These are phyloP conservation scores for Macroramphosus scolopax DNA, from an alignment of 2,797 vertebrate species.

Conservation along the genomic window DNA sequence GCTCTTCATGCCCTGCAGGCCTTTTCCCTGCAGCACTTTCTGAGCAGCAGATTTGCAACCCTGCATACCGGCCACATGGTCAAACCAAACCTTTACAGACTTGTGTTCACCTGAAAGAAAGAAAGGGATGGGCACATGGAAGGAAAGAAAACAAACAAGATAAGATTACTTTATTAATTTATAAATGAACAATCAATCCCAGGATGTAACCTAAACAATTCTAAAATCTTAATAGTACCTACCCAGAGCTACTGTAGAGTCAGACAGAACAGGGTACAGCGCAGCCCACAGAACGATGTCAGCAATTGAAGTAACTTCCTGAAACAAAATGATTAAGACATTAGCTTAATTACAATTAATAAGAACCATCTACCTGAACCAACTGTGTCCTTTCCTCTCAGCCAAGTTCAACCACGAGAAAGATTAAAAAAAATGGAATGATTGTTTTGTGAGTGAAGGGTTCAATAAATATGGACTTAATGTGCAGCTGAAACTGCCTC, in stretches of 20 bases:
- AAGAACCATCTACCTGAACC: not conserved
- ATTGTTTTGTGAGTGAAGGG: not conserved
- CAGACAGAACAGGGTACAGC: conserved; percentile 80
- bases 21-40: conserved; percentile 78
- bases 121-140: not conserved
- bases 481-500: not conserved
- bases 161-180: not conserved
- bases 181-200: not conserved
- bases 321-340: conserved; percentile 28
- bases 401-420: not conserved
- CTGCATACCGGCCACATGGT: conserved; percentile 71
- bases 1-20: conserved; percentile 76
- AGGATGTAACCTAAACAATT: no score
- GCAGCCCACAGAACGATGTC: conserved; percentile 89
- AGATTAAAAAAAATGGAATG: no score
- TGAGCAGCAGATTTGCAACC: conserved; percentile 78
- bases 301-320: conserved; percentile 82
- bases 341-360: not conserved
- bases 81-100: conserved; percentile 82
- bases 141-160: not conserved
- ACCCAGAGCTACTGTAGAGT: conserved; percentile 70
- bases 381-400: not conserved
- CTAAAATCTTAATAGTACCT: conserved; percentile 27
- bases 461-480: conserved; percentile 12
- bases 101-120: conserved; percentile 73